phyloP scores from a whole-genome alignment of 2,888 invertebrate species.

The Myathropa florea region DNA sequence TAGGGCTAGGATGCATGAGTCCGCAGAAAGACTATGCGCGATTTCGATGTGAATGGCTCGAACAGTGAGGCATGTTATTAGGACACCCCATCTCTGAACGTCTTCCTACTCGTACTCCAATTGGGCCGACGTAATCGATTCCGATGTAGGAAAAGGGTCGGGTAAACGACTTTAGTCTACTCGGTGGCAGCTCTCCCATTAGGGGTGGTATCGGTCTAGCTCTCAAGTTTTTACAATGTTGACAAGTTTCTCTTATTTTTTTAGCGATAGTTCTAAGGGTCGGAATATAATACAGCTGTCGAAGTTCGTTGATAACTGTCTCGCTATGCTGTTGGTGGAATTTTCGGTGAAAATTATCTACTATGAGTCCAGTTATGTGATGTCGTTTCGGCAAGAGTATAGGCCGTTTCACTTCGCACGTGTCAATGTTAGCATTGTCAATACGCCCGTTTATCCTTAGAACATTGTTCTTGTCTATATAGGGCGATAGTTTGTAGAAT shows the following conservation, averaged over 20 bases:
- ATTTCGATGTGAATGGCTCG: background rate
- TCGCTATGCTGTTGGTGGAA: too few relatives aligned
- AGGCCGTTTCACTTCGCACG: background rate
- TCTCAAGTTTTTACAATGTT: background rate
- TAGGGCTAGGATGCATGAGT: background rate
- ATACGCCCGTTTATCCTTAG: background rate
- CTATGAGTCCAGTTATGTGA: too few relatives aligned
- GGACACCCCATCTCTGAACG: background rate
- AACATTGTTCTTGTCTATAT: background rate
- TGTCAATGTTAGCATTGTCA: background rate
- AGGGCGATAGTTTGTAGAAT: background rate
- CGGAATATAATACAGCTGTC: too few relatives aligned
- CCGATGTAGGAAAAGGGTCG: conserved; percentile 30
- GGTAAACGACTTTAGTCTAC: conserved; percentile 22
- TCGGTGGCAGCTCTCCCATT: background rate
- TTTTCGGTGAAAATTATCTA: too few relatives aligned
- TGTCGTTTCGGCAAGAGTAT: background rate
- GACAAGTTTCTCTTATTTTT: too few relatives aligned
- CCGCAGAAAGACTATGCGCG: background rate
- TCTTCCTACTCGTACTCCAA: conserved; percentile 7
- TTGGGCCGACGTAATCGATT: conserved; percentile 40
- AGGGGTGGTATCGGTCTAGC: background rate
- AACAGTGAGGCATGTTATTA: background rate
- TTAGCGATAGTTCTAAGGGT: too few relatives aligned
- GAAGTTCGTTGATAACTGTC: too few relatives aligned